phyloP scores from a whole-genome alignment of 2,113 vertebrate genomes.

The Heterotis niloticus region DNA sequence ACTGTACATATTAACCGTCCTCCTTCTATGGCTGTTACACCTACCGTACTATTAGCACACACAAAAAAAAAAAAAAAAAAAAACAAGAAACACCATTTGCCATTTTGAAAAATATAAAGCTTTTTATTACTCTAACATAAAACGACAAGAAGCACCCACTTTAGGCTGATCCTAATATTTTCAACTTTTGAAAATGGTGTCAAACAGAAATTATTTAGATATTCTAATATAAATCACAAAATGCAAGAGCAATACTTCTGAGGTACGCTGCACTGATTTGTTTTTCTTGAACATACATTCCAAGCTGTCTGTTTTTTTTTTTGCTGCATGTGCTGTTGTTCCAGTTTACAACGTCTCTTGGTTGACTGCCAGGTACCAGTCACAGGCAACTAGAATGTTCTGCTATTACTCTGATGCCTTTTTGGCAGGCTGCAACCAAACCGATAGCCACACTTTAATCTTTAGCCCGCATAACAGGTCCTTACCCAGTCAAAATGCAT shows the following conservation, averaged over 20 bases:
- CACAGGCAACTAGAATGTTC: slow-evolving; percentile 13
- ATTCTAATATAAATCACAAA: background rate
- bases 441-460: slow-evolving; percentile 17
- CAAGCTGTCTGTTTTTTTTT: slow-evolving; percentile 10
- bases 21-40: slow-evolving; percentile 17
- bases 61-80: too few species aligned
- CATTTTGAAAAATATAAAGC: too few species aligned
- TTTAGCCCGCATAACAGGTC: slow-evolving; percentile 27
- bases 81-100: too few species aligned
- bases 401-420: background rate
- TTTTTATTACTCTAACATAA: too few species aligned
- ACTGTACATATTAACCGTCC: background rate
- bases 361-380: slow-evolving; percentile 19
- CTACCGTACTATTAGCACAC: too few species aligned
- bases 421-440: slow-evolving; percentile 11
- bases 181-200: background rate
- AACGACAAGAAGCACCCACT: too few species aligned
- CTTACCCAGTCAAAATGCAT: slow-evolving; percentile 10
- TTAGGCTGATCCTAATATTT: too few species aligned
- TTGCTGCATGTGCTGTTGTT: slow-evolving; percentile 12
- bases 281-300: slow-evolving; percentile 12
- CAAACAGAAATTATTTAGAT: background rate
- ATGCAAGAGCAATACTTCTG: background rate
- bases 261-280: slow-evolving; percentile 8
- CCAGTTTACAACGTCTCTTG: slow-evolving; percentile 22